Evolutionary conservation across 2,797 vertebrate species (phyloP), one percentile per base, ranked within the genome.

Genomic region (Dallia pectoralis): DNA sequence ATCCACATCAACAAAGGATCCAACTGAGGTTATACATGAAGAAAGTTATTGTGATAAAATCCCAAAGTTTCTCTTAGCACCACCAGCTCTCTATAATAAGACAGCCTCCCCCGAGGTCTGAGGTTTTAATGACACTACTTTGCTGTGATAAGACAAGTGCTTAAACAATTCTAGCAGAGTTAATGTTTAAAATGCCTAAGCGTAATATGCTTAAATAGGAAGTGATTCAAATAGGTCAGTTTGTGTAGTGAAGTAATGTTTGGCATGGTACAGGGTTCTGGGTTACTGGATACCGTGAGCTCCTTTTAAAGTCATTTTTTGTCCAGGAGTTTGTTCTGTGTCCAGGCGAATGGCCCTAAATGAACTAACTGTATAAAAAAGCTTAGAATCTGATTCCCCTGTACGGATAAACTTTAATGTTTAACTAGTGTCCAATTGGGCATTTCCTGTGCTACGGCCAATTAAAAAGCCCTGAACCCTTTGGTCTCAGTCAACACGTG

Each of bases 1-100:
- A 18, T 18, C 18, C 22, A 25, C 25, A 16, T 72, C 68, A 33
- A 86, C 81, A 86, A 85, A 77, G 59, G 73, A 71, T 80, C 47
- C 78, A 77, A 66, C 76, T 69, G 2, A 36, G 22, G 3, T 16
- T 40, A 14, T 27, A 27, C 22, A 40, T 36, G 2, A 76, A 18
- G 16, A 74, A 47, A 77, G n/a, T 12, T 25, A 40, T 63, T 71
- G 36, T 14, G 63, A 81, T 53, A 82, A 83, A 74, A 82, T 86
- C 79, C 83, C 81, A 49, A 69, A 18, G 70, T 65, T 63, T 49
- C 48, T n/a, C 11, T 70, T 15, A 30, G 27, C 16, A 32, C 15
- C 15, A 8, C 11, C 51, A n/a, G 11, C 18, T 51, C 30, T 70
- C 27, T 5, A 18, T 15, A 32, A 30, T 64, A 30, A 64, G 62